Evolutionary conservation across 2,888 invertebrate genomes (phyloP).

Genomic region (Amiota mariae): DNA sequence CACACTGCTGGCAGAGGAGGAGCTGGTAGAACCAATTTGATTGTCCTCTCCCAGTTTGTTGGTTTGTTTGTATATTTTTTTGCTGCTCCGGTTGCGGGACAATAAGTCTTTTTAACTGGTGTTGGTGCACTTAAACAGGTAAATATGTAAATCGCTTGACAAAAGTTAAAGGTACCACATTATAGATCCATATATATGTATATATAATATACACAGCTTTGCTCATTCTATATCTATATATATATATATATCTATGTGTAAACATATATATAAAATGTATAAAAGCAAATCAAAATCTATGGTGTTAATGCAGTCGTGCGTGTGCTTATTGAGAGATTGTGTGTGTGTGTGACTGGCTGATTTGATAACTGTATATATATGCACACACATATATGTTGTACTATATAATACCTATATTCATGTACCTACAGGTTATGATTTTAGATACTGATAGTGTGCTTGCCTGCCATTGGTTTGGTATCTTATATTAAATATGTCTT

Average conservation of each 20-base stretch:
- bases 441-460: no score
- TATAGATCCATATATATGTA: background rate
- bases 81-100: no score
- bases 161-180: no score
- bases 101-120: background rate
- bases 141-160: background rate
- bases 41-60: no score
- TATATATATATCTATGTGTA: background rate
- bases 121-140: conserved; percentile 2
- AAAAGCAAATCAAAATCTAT: background rate
- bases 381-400: no score
- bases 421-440: no score
- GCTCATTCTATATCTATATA: background rate
- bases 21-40: no score
- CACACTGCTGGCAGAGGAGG: no score
- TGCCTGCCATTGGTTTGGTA: no score
- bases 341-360: background rate
- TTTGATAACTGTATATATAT: background rate
- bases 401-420: no score
- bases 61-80: no score
- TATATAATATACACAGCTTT: background rate
- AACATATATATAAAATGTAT: background rate
- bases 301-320: background rate
- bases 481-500: no score
- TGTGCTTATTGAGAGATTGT: background rate